These are phyloP conservation scores for Coelopa pilipes DNA, from an alignment of 2,888 invertebrate species.

Conservation along the genomic window DNA sequence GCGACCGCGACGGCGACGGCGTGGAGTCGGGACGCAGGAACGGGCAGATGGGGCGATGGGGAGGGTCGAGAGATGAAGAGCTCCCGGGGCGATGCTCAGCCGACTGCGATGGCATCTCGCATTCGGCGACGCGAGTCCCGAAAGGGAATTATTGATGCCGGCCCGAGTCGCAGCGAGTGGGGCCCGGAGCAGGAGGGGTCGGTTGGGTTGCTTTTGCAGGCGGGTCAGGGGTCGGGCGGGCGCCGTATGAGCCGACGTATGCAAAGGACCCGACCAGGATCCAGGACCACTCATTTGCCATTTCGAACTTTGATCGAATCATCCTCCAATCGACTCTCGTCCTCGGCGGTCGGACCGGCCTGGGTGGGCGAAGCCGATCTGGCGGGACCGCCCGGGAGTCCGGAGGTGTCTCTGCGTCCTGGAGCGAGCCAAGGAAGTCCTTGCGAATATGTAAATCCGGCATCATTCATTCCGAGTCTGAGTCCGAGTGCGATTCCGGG, in stretches of 20 bases:
- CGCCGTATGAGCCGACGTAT: constrained; percentile 18
- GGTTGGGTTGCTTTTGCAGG: not conserved
- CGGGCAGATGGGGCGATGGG: not conserved
- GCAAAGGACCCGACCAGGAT: constrained; percentile 1
- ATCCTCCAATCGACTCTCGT: not conserved
- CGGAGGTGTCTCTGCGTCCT: too few relatives aligned
- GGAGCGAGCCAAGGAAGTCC: too few relatives aligned
- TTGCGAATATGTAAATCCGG: too few relatives aligned
- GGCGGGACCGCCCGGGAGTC: too few relatives aligned
- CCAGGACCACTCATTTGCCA: not conserved
- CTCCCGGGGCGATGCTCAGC: not conserved
- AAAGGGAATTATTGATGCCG: constrained; percentile 29
- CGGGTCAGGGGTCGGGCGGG: not conserved
- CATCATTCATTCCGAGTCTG: too few relatives aligned
- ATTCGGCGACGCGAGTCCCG: not conserved
- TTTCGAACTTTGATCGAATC: not conserved
- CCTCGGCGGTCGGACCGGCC: too few relatives aligned
- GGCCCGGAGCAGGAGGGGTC: too few relatives aligned
- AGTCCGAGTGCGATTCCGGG: too few relatives aligned
- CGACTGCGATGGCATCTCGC: constrained; percentile 1
- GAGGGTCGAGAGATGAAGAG: too few relatives aligned
- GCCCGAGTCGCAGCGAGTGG: not conserved
- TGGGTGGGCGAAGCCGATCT: too few relatives aligned
- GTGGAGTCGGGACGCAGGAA: not conserved
- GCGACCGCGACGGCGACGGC: not conserved